These are phyloP conservation scores for Drosophila neutralis DNA, from an alignment of 2,888 invertebrate species.

Conservation along the genomic window DNA sequence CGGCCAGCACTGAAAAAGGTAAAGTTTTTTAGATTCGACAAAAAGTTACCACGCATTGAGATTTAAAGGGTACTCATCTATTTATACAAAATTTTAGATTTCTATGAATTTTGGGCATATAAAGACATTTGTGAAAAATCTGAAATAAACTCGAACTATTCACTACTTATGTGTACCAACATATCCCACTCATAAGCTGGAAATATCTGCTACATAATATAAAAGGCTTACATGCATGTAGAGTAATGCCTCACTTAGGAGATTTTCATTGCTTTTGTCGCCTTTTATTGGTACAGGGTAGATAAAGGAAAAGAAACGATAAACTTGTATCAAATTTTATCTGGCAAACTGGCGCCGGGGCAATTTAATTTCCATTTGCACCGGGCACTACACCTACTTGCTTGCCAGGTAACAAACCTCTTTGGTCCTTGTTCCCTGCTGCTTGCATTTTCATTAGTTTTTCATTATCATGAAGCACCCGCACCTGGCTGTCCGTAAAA, in stretches of 20 bases:
- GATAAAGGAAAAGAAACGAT: conserved; percentile 9
- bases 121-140: background rate
- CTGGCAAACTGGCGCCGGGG: conserved; percentile 56
- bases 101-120: background rate
- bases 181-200: background rate
- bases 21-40: background rate
- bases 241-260: background rate
- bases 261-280: background rate
- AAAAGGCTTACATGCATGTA: background rate
- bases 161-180: too few relatives aligned
- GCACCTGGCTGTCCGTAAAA: conserved; percentile 66
- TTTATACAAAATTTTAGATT: too few relatives aligned
- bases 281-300: conserved; percentile 13
- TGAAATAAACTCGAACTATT: background rate
- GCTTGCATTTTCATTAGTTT: conserved; percentile 73
- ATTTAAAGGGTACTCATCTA: background rate
- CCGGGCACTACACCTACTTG: conserved; percentile 20
- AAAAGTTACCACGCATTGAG: background rate
- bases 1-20: conserved; percentile 23
- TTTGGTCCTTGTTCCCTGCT: conserved; percentile 2
- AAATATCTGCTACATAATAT: background rate
- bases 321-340: conserved; percentile 74
- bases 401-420: background rate
- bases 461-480: conserved; percentile 49
- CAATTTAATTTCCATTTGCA: conserved; percentile 79